Evolutionary conservation across 2,113 vertebrate genomes (phyloP).

Genomic region (Hypanus sabinus): DNA sequence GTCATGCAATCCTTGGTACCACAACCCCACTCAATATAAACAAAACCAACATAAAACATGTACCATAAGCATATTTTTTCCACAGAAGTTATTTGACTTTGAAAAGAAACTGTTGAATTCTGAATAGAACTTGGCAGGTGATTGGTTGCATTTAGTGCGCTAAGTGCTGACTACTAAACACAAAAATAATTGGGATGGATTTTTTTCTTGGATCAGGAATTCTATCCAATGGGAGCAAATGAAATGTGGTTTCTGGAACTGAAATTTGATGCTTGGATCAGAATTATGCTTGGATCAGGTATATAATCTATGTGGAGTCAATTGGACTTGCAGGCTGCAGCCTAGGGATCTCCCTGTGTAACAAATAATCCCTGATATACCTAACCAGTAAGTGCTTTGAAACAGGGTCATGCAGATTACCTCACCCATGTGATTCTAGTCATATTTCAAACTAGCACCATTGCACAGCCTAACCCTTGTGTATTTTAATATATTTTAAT

Average conservation of each 20-base stretch:
- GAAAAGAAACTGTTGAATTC: neutral
- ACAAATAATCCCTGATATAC: constrained; percentile 11
- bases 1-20: neutral
- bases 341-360: constrained; percentile 13
- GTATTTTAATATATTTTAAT: constrained; percentile 25
- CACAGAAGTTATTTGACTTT: neutral
- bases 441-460: neutral
- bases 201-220: constrained; percentile 26
- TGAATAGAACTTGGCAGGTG: neutral
- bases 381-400: neutral
- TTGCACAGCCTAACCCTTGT: neutral
- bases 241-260: neutral
- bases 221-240: constrained; percentile 13
- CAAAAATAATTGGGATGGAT: neutral
- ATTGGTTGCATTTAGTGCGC: neutral
- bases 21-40: neutral
- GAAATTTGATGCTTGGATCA: constrained; percentile 24
- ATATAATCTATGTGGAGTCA: constrained; percentile 28
- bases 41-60: neutral
- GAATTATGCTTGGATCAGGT: constrained; percentile 25
- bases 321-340: constrained; percentile 1
- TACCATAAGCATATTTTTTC: neutral
- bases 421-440: neutral
- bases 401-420: neutral
- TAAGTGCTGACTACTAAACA: neutral